Conservation (phyloP, 2,797 vertebrate species). For the Ispidina picta region DNA sequence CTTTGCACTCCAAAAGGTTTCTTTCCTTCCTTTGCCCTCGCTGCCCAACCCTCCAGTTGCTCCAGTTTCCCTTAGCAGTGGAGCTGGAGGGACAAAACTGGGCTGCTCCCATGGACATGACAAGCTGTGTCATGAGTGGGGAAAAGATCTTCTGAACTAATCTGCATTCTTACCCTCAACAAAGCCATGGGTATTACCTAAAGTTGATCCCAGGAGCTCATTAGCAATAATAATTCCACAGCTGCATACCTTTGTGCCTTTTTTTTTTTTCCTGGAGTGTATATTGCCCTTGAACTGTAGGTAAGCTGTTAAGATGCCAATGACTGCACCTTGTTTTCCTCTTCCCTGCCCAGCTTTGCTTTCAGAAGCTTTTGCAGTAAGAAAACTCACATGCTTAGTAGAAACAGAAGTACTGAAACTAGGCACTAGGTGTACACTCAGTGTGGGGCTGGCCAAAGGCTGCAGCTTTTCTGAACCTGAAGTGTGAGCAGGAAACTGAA, state of each 20-base stretch:
- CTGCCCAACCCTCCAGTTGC: background rate
- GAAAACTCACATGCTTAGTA: conserved; percentile 16
- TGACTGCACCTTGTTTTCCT: conserved; percentile 73
- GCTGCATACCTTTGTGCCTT: conserved; percentile 77
- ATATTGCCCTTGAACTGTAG: conserved; percentile 53
- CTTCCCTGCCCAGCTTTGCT: conserved; percentile 38
- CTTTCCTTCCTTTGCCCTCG: background rate
- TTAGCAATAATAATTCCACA: conserved; percentile 68
- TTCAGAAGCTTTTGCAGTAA: conserved; percentile 22
- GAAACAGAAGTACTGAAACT: conserved; percentile 33
- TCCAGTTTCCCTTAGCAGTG: background rate
- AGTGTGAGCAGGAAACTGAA: conserved; percentile 37
- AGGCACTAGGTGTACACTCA: conserved; percentile 24
- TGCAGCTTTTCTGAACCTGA: conserved; percentile 36
- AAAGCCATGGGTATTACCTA: background rate
- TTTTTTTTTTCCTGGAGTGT: conserved; percentile 56
- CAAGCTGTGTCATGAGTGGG: background rate
- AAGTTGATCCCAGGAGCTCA: conserved; percentile 30
- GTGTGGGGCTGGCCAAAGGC: background rate
- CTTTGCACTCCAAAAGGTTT: conserved; percentile 7
- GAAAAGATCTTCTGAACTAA: background rate
- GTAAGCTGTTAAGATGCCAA: conserved; percentile 52
- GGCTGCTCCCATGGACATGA: background rate
- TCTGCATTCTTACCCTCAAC: conserved; percentile 10
- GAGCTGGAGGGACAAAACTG: background rate